Evolutionary conservation across 2,888 invertebrate species (phyloP).

Genomic region (Phasia obesa): DNA sequence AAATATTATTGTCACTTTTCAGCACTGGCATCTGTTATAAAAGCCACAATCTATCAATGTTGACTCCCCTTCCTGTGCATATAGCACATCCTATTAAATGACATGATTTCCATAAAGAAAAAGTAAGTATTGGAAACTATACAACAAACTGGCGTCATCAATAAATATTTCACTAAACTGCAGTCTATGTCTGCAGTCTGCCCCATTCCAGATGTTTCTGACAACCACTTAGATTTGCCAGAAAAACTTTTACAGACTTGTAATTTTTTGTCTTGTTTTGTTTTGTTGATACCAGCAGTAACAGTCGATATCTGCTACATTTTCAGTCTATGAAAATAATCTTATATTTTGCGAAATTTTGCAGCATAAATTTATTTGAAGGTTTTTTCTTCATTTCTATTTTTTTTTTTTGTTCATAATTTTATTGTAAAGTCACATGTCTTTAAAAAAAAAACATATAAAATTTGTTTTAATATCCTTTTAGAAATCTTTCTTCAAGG

Average conservation of each 20-base stretch:
- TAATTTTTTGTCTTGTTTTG: neutral
- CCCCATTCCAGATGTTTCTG: constrained; percentile 40
- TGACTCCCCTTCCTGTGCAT: no score
- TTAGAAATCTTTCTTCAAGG: constrained; percentile 12
- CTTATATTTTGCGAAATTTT: neutral
- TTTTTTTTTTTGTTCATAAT: constrained; percentile 9
- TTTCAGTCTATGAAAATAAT: neutral
- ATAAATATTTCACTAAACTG: constrained; percentile 4
- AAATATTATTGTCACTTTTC: no score
- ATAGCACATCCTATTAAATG: neutral
- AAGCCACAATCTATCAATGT: no score
- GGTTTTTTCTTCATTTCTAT: neutral
- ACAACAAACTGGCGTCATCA: constrained; percentile 47
- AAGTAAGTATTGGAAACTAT: neutral
- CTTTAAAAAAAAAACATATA: constrained; percentile 7
- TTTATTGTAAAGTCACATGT: constrained; percentile 38
- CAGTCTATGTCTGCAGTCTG: constrained; percentile 42
- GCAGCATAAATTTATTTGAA: constrained; percentile 32
- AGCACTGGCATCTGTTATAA: no score
- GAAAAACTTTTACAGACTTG: constrained; percentile 13
- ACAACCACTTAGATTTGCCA: constrained; percentile 9
- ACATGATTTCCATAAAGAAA: constrained; percentile 5
- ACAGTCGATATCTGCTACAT: constrained; percentile 26
- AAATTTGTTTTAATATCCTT: constrained; percentile 34
- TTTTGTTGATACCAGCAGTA: constrained; percentile 5